Base-by-base conservation (phyloP, 2,888 invertebrate genomes). In the Acleris emargana region DNA sequence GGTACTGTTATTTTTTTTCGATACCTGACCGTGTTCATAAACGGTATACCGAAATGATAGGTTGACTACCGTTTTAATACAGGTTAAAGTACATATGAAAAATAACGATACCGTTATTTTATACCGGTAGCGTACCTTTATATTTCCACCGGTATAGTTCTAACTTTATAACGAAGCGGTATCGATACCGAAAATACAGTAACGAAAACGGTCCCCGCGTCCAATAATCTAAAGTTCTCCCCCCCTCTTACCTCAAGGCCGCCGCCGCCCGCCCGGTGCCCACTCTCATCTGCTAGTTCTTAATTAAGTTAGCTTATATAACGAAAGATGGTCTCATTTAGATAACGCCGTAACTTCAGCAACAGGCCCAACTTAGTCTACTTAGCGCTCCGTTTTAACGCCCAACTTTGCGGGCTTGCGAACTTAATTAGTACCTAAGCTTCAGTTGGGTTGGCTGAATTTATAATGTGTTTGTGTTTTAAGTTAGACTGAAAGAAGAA, bases 281-380 rank as follows among this genome's bases (percentile, higher is more conserved):
- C 88, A 87, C 88, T 90, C 91, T 90, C 92, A 91, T 92, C 93
- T 89, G 87, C 88, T 88, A 91, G 87, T 92, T 93, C 93, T 93
- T 93, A 93, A 93, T 93, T 93, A 93, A 93, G 91, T 93, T 92
- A 93, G 93, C 91, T 93, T 93, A 93, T 91, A 91, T 93, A 93
- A 93, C 93, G 91, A 91, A 91, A 92, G 93, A 93, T 92, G 93
- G 88, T 90, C 93, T 93, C 93, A 93, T 93, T 92, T 92, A 93
- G 93, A 93, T 93, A 93, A 92, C 88, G 85, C 89, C 86, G 89
- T 89, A 91, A 93, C 88, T 93, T 84, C 79, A 85, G 86, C 80
- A 82, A 80, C 84, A 84, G 82, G 77, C 81, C 73, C 80, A 88
- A 89, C 77, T 90, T 87, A 79, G 79, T 76, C 81, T 86, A 84